phyloP scores from a whole-genome alignment of 2,888 invertebrate species.

The Digitonthophagus gazella region DNA sequence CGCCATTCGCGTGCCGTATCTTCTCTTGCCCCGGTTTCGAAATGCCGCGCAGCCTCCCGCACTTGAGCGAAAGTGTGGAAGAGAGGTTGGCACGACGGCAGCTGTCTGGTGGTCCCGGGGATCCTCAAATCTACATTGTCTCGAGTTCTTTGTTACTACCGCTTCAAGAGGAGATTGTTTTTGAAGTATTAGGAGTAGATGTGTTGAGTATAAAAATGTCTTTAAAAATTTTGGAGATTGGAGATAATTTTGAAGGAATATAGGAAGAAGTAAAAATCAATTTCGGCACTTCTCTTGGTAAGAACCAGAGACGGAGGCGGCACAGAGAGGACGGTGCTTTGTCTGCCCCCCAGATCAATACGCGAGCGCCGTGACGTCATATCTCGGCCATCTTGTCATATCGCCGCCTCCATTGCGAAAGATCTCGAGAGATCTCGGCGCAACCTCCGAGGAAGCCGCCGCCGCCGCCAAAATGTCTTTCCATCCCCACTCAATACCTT shows the following conservation, averaged over 20 bases:
- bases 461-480: not conserved
- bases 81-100: not conserved
- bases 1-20: not conserved
- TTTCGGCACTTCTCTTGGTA: no score
- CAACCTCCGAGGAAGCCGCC: not conserved
- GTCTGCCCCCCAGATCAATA: slow-evolving; percentile 51
- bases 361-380: slow-evolving; percentile 51
- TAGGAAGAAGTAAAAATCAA: not conserved
- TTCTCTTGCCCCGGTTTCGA: not conserved
- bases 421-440: slow-evolving; percentile 42
- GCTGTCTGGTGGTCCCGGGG: not conserved
- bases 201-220: no score
- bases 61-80: not conserved
- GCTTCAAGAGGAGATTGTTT: not conserved
- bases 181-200: not conserved
- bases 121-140: not conserved
- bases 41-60: not conserved
- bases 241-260: no score
- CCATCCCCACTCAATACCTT: not conserved
- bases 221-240: no score
- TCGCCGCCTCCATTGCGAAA: slow-evolving; percentile 50
- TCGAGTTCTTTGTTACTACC: not conserved
- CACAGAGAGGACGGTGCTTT: slow-evolving; percentile 41
- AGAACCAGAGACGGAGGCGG: slow-evolving; percentile 27
- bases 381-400: slow-evolving; percentile 55